These are phyloP conservation scores for Dendroctonus ponderosae DNA, from an alignment of 1,140 invertebrate genomes.

Conservation along the genomic window DNA sequence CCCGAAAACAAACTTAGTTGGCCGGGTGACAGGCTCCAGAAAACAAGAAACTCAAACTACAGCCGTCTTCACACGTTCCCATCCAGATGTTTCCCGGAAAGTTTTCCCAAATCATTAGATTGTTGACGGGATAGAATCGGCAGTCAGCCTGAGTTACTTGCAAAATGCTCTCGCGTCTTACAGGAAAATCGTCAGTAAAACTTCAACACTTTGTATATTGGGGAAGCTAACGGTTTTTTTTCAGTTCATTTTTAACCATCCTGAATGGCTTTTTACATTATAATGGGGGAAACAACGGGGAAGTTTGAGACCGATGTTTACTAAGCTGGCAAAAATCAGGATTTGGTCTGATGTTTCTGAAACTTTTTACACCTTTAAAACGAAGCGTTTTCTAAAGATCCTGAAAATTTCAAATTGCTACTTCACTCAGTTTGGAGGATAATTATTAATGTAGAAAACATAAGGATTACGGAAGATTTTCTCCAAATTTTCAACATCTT, in stretches of 20 bases:
- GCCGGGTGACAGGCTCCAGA: conserved; percentile 16
- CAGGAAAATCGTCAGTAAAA: background rate
- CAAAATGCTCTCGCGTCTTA: background rate
- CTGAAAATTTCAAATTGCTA: too few species aligned
- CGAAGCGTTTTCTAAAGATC: too few species aligned
- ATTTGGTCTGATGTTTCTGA: too few species aligned
- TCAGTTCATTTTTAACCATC: background rate
- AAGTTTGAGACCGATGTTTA: too few species aligned
- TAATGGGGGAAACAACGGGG: background rate
- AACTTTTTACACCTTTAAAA: too few species aligned
- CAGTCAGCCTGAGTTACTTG: background rate
- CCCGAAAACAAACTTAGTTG: conserved; percentile 1
- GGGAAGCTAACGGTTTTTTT: background rate
- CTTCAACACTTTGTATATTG: background rate
- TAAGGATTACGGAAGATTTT: too few species aligned
- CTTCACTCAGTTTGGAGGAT: too few species aligned
- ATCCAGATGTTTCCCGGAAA: conserved; percentile 13
- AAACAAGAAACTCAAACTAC: conserved; percentile 16
- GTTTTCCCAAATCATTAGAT: conserved; percentile 24
- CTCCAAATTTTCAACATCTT: too few species aligned
- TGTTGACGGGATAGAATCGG: conserved; percentile 14
- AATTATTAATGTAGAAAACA: too few species aligned
- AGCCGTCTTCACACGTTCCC: conserved; percentile 5
- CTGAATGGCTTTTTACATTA: conserved; percentile 1
- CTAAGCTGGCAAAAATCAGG: too few species aligned